phyloP scores from a whole-genome alignment of 2,888 invertebrate genomes.

The Zygaena filipendulae region DNA sequence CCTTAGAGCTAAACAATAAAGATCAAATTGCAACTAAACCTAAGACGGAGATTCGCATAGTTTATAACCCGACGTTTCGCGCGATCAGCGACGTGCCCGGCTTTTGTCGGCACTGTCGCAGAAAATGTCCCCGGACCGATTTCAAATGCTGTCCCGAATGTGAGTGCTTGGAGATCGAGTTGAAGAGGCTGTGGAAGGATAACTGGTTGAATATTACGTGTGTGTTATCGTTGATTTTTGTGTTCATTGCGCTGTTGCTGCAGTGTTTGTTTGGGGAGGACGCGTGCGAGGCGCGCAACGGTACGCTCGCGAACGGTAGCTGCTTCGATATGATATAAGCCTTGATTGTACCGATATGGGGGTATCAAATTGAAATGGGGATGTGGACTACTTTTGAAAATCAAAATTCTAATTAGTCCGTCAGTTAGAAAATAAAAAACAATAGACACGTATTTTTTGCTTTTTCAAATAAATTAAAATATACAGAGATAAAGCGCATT shows the following conservation, averaged over 20 bases:
- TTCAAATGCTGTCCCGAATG: conserved; percentile 47
- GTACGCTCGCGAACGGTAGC: conserved; percentile 21
- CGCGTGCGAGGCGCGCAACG: conserved; percentile 26
- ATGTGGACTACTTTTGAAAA: too few relatives aligned
- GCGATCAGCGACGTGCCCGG: conserved; percentile 31
- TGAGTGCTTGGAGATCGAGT: conserved; percentile 40
- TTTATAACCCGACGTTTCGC: conserved; percentile 58
- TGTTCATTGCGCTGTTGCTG: conserved; percentile 37
- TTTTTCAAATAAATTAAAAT: too few relatives aligned
- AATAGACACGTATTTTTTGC: too few relatives aligned
- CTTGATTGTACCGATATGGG: neutral
- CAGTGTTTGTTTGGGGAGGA: conserved; percentile 38
- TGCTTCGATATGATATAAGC: conserved; percentile 38
- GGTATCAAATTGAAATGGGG: neutral
- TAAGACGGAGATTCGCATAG: conserved; percentile 52
- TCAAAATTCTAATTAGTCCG: too few relatives aligned
- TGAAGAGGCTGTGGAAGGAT: conserved; percentile 43
- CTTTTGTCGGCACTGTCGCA: conserved; percentile 40
- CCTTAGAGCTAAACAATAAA: conserved; percentile 32
- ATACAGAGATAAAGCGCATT: too few relatives aligned
- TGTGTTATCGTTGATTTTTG: conserved; percentile 38
- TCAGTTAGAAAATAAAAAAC: too few relatives aligned
- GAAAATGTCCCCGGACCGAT: conserved; percentile 41
- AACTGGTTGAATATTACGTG: conserved; percentile 54
- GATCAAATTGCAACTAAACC: conserved; percentile 22